Conservation (phyloP, 2,888 invertebrate species). For the Drosophila macrospina region DNA sequence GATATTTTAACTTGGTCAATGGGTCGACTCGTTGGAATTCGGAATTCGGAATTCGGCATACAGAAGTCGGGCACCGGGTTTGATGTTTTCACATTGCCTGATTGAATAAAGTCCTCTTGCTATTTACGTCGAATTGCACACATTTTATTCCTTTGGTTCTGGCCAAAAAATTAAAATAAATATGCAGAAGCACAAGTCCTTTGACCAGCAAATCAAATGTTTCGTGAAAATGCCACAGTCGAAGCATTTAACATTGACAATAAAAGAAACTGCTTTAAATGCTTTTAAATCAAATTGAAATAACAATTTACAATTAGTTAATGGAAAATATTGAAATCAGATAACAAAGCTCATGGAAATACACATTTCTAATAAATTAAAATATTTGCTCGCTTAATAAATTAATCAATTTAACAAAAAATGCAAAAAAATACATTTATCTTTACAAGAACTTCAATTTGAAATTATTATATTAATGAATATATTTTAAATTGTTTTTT, state of each 20-base stretch:
- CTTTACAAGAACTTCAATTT: too few species aligned
- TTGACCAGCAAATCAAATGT: background rate
- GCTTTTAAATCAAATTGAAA: too few species aligned
- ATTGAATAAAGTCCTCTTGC: slow-evolving; percentile 33
- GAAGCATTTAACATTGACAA: background rate
- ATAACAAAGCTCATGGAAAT: too few species aligned
- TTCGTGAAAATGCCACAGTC: background rate
- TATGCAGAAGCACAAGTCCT: background rate
- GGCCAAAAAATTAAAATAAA: background rate
- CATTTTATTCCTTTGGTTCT: background rate
- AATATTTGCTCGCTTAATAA: too few species aligned
- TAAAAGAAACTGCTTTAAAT: background rate
- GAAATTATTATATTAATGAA: too few species aligned
- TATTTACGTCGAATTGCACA: slow-evolving; percentile 10
- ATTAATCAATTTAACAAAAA: too few species aligned
- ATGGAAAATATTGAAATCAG: too few species aligned
- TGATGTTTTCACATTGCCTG: slow-evolving; percentile 16
- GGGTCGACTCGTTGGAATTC: slow-evolving; percentile 65
- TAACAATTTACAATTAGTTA: too few species aligned
- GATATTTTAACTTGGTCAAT: slow-evolving; percentile 79
- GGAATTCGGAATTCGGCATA: slow-evolving; percentile 4
- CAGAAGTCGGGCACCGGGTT: background rate
- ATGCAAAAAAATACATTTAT: too few species aligned
- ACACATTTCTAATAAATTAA: too few species aligned
- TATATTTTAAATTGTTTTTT: too few species aligned